Evolutionary conservation across 2,888 invertebrate genomes (phyloP).

Genomic region (Deroplatys truncata): DNA sequence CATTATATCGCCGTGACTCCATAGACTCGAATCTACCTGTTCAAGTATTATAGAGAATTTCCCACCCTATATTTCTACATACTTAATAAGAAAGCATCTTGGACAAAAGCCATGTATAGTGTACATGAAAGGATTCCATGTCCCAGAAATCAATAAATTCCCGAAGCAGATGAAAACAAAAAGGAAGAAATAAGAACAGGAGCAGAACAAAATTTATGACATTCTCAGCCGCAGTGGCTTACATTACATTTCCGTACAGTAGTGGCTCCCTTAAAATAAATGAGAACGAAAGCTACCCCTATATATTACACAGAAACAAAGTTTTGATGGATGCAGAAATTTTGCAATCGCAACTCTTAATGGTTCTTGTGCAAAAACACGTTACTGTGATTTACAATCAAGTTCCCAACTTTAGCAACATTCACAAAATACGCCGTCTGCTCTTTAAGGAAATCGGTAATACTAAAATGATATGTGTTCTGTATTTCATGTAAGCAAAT

Average conservation of each 20-base stretch:
- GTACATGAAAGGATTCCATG: neutral
- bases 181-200: neutral
- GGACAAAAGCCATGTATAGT: neutral
- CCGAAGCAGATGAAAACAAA: neutral
- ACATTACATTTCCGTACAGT: neutral
- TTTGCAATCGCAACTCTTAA: neutral
- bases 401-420: neutral
- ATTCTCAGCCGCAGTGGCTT: neutral
- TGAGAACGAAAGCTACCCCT: neutral
- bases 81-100: neutral
- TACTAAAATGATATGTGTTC: no score
- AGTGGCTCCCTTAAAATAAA: neutral
- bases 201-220: neutral
- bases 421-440: no score
- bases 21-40: no score
- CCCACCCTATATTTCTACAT: neutral
- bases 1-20: no score
- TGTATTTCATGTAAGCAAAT: no score
- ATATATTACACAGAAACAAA: neutral
- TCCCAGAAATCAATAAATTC: neutral
- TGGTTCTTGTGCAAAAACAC: neutral
- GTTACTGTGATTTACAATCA: neutral
- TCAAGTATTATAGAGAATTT: no score
- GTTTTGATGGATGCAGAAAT: neutral
- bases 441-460: no score